Evolutionary conservation across 2,888 invertebrate genomes (phyloP).

Genomic region (Helicoverpa assulta): DNA sequence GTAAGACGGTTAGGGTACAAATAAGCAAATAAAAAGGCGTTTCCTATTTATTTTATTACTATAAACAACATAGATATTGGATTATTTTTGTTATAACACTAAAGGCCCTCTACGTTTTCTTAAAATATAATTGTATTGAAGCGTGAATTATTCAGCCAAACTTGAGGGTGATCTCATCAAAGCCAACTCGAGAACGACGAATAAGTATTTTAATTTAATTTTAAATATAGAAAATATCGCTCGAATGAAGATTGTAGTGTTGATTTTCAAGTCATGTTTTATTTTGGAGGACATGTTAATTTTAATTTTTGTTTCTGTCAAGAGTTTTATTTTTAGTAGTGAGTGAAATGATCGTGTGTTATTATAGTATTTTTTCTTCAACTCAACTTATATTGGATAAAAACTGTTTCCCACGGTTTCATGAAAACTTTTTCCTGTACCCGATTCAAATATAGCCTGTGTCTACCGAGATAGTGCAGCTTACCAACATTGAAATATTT

Average conservation of each 20-base stretch:
- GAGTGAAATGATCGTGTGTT: no score
- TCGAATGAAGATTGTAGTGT: conserved; percentile 19
- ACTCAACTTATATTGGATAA: no score
- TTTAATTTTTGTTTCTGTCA: not conserved
- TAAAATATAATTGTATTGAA: conserved; percentile 20
- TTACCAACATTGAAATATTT: no score
- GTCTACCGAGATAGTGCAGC: no score
- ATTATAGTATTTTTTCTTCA: no score
- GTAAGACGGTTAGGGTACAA: no score
- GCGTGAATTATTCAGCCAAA: conserved; percentile 19
- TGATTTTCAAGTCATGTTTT: conserved; percentile 13
- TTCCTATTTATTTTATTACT: no score
- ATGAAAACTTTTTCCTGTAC: no score
- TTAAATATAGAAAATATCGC: conserved; percentile 28
- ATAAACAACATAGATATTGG: no score
- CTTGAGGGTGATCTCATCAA: conserved; percentile 36
- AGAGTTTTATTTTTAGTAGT: not conserved
- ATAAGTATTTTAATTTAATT: conserved; percentile 37
- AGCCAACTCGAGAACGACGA: conserved; percentile 32
- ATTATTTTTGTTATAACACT: no score
- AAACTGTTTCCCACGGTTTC: not conserved
- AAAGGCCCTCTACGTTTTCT: conserved; percentile 8
- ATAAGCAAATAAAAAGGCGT: no score
- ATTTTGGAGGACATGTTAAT: conserved; percentile 8
- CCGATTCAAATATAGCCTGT: no score